These are phyloP conservation scores for Psittacula cyanocephala DNA, from an alignment of 2,113 vertebrate genomes.

Conservation along the genomic window DNA sequence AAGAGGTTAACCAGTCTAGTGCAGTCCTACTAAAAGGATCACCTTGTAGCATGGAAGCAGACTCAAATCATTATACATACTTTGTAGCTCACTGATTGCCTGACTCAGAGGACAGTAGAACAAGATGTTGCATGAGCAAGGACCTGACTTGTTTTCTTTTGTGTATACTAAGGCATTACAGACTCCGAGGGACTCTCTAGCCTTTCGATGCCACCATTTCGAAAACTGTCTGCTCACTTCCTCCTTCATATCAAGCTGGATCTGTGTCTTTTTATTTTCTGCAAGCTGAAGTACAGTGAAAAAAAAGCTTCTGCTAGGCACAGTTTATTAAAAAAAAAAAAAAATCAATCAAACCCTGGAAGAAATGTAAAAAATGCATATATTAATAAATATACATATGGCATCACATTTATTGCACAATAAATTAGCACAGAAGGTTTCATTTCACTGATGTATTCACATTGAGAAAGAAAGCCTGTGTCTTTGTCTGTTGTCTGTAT, in stretches of 20 bases:
- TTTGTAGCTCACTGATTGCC: constrained; percentile 82
- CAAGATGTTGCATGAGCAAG: constrained; percentile 92
- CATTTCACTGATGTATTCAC: constrained; percentile 84
- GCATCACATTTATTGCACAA: constrained; percentile 88
- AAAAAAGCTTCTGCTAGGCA: constrained; percentile 75
- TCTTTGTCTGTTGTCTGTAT: constrained; percentile 84
- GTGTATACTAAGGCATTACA: constrained; percentile 79
- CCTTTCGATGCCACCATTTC: constrained; percentile 76
- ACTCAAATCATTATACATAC: constrained; percentile 81
- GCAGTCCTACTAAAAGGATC: constrained; percentile 90
- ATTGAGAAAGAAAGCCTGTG: constrained; percentile 75
- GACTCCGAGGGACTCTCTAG: constrained; percentile 76
- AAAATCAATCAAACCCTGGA: constrained; percentile 82
- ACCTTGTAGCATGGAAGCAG: constrained; percentile 79
- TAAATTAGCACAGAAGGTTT: constrained; percentile 86
- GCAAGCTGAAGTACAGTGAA: constrained; percentile 82
- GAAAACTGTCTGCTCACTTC: constrained; percentile 77
- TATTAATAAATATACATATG: constrained; percentile 81
- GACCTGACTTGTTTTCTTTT: constrained; percentile 81
- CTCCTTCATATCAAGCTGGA: constrained; percentile 79
- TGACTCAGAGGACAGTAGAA: constrained; percentile 80
- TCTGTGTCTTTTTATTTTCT: constrained; percentile 76
- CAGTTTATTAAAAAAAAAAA: constrained; percentile 64
- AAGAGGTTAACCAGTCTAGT: constrained; percentile 90
- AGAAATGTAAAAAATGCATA: constrained; percentile 77